These are phyloP conservation scores for Clunio marinus DNA, from an alignment of 2,888 invertebrate species.

Conservation along the genomic window DNA sequence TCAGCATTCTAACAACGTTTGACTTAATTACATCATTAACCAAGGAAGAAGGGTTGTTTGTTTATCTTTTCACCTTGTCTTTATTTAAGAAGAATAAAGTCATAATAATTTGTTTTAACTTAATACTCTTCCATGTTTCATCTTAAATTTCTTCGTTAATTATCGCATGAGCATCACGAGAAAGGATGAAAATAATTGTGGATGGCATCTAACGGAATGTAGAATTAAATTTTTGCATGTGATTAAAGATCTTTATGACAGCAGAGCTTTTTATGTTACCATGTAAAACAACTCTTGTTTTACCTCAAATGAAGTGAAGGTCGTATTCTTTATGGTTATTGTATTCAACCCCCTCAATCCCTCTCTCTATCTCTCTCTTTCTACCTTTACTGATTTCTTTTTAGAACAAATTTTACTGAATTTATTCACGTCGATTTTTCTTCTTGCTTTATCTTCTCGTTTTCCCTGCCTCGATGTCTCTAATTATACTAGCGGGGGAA, in stretches of 20 bases:
- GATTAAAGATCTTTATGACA: not conserved
- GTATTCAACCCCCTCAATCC: too few relatives aligned
- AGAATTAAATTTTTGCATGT: not conserved
- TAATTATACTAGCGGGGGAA: not conserved
- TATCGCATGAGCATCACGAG: not conserved
- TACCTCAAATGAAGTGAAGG: not conserved
- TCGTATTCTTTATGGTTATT: slow-evolving; percentile 19
- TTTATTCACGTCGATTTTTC: too few relatives aligned
- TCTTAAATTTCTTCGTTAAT: not conserved
- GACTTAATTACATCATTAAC: slow-evolving; percentile 30
- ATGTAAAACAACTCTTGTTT: not conserved
- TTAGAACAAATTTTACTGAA: too few relatives aligned
- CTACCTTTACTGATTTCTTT: too few relatives aligned
- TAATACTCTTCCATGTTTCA: not conserved
- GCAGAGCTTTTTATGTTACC: not conserved
- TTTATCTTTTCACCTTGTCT: not conserved
- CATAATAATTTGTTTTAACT: not conserved
- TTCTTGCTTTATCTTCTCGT: not conserved
- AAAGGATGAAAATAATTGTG: not conserved
- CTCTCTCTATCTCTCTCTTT: not conserved
- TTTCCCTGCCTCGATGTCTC: not conserved
- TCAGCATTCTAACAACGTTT: not conserved
- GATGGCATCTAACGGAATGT: not conserved
- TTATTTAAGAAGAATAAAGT: not conserved
- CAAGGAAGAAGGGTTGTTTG: slow-evolving; percentile 11